Base-by-base conservation (phyloP, 2,113 vertebrate genomes). In the Phainopepla nitens region DNA sequence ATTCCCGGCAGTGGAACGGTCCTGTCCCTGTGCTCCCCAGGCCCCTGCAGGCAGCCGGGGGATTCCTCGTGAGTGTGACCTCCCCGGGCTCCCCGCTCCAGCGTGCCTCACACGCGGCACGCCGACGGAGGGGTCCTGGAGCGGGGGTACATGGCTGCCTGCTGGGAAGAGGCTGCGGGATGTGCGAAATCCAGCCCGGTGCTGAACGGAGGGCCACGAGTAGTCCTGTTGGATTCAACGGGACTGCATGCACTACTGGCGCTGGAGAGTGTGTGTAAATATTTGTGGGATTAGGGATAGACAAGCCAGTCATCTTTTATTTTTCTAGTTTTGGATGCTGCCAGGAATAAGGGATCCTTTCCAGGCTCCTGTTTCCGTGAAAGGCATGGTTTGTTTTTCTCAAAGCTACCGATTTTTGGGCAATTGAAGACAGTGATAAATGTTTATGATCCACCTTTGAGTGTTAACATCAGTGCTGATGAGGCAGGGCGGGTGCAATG, bases 141-240 rank as follows among this genome's bases (percentile, higher is more conserved):
- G 35, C 19, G 2, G 11, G 36, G 12, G 6, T 4, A 35, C 19
- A 0, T 0, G 1, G n/a, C 19, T 13, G 2, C 0, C 2, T 1
- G 36, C 14, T 8, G n/a, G 36, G 56, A 21, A n/a, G 51, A 20
- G 41, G 29, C n/a, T 49, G 66, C 22, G 0, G 31, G 18, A 21
- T 1, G 4, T 6, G 36, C 4, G 0, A 15, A 31, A 14, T 20
- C 65, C 49, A 3, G 31, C 53, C 51, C 2, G 45, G 62, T 12
- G 10, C 72, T 39, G 64, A 33, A 21, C 0, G 4, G 13, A 15
- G 15, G 5, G 2, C 35, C 4, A 0, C 5, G 10, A 54, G 15
- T 0, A 9, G 47, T 23, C 44, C 41, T 3, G 5, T 5, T 27
- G 66, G 39, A 3, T 35, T 77, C n/a, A 13, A 1, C 1, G 70